A percentile compares a stretch with the other conserved stretches of the same genome.
These are phyloP conservation scores for Campaea margaritaria DNA, from an alignment of 2,888 invertebrate genomes.

Conservation along the genomic window DNA sequence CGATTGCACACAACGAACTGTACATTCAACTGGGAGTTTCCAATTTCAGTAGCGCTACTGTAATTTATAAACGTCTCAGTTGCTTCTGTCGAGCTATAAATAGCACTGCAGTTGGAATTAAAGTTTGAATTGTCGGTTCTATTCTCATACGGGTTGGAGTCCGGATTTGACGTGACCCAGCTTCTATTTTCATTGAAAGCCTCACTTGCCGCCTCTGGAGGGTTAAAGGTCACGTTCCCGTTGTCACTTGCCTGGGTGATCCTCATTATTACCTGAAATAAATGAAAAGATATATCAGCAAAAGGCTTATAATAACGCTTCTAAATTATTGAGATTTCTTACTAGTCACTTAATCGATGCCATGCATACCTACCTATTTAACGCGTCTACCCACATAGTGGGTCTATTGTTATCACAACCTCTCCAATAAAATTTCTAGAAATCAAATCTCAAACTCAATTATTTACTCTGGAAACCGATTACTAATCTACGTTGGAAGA, in stretches of 20 bases:
- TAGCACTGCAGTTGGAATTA: slow-evolving; percentile 55
- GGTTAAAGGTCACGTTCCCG: slow-evolving; percentile 64
- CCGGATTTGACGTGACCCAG: slow-evolving; percentile 54
- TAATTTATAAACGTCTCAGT: slow-evolving; percentile 53
- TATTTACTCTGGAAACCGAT: no score
- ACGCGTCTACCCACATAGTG: no score
- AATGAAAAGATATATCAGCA: slow-evolving; percentile 26
- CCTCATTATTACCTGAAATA: slow-evolving; percentile 76
- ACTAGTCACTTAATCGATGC: background rate
- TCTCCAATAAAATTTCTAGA: no score
- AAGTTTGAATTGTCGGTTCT: slow-evolving; percentile 53
- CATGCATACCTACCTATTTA: no score
- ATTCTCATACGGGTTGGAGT: slow-evolving; percentile 50
- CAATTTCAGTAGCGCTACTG: slow-evolving; percentile 42
- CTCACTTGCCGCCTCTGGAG: slow-evolving; percentile 46
- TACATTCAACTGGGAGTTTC: slow-evolving; percentile 48
- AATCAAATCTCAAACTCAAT: no score
- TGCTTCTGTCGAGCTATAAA: slow-evolving; percentile 52
- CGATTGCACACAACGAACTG: slow-evolving; percentile 68
- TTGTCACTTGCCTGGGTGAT: slow-evolving; percentile 67
- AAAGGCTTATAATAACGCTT: background rate
- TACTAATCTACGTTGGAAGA: no score
- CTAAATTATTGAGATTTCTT: background rate
- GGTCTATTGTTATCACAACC: no score
- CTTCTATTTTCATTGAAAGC: slow-evolving; percentile 54